Percentiles rank a stretch among this genome's conserved stretches.
Evolutionary conservation across 2,113 vertebrate genomes (phyloP).

Genomic region (Corythornis cristatus): DNA sequence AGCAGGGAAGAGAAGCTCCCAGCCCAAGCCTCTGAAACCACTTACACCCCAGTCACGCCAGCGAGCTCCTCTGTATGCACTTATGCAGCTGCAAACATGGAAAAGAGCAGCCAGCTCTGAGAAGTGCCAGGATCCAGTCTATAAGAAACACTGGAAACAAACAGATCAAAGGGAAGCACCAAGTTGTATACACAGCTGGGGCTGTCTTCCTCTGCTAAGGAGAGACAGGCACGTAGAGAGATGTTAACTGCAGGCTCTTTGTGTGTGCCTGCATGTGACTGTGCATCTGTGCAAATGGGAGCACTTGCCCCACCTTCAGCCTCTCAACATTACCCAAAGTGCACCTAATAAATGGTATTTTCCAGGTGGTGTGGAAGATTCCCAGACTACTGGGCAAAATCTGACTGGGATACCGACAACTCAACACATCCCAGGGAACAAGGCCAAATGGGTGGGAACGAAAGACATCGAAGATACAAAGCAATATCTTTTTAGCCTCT

Average conservation of each 20-base stretch:
- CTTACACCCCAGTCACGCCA: background rate
- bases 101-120: background rate
- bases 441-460: background rate
- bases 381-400: background rate
- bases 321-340: background rate
- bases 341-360: background rate
- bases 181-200: constrained; percentile 60
- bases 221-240: background rate
- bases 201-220: constrained; percentile 4
- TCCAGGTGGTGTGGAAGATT: background rate
- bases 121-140: background rate
- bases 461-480: background rate
- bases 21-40: background rate
- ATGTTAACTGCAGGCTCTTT: constrained; percentile 30
- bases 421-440: background rate
- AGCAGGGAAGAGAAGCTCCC: background rate
- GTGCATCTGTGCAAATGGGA: background rate
- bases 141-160: constrained; percentile 38
- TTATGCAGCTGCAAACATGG: constrained; percentile 1
- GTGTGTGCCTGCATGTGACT: constrained; percentile 2
- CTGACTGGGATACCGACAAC: background rate
- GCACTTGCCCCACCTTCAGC: background rate
- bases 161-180: constrained; percentile 50
- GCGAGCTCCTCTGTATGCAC: background rate
- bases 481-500: background rate